These are phyloP conservation scores for Uloborus diversus DNA, from an alignment of 1,140 invertebrate genomes.

Conservation along the genomic window DNA sequence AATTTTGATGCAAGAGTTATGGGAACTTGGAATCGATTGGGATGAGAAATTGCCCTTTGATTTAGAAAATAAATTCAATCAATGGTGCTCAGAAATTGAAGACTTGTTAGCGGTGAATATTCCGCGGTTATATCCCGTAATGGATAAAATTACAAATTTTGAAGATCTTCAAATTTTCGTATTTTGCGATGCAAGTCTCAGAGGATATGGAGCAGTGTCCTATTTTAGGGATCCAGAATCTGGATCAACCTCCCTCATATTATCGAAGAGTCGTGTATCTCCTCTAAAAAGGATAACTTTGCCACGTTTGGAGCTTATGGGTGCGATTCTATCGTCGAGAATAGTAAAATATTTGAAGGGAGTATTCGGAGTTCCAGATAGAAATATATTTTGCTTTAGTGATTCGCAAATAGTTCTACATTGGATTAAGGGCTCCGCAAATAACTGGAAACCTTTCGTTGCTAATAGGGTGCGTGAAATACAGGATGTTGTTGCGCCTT, in stretches of 20 bases:
- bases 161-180: background rate
- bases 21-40: background rate
- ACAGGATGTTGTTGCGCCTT: background rate
- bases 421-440: conserved; percentile 8
- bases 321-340: background rate
- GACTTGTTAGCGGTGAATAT: background rate
- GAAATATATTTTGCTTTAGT: background rate
- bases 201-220: too few species aligned
- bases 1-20: background rate
- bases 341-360: conserved; percentile 2
- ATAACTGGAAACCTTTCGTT: background rate
- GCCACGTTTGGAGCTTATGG: conserved; percentile 16
- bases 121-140: background rate
- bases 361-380: background rate
- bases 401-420: background rate
- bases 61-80: too few species aligned
- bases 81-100: background rate
- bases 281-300: background rate
- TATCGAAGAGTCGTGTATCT: background rate
- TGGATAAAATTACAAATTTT: background rate
- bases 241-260: background rate
- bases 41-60: too few species aligned
- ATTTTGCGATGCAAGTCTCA: too few species aligned
- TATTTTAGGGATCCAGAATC: background rate
- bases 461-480: background rate